Conservation (phyloP, 2,888 invertebrate genomes). For the Tipula unca region DNA sequence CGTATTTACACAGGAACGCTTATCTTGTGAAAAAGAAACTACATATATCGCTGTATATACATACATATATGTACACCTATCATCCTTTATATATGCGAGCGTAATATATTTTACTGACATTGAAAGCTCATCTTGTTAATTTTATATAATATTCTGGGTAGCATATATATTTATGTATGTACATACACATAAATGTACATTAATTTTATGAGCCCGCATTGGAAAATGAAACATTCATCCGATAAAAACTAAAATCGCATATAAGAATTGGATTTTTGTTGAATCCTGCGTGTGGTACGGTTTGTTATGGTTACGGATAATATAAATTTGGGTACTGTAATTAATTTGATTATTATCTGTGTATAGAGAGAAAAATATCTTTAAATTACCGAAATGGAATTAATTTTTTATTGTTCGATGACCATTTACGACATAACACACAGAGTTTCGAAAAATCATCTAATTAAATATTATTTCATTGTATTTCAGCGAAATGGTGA, state of each 20-base stretch:
- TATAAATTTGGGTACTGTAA: neutral
- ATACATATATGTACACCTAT: neutral
- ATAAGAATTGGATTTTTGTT: neutral
- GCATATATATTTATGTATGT: neutral
- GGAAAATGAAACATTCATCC: neutral
- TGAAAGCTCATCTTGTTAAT: neutral
- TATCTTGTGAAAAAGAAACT: neutral
- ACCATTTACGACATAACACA: too few relatives aligned
- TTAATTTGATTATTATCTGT: neutral
- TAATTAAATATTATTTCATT: too few relatives aligned
- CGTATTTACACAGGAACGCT: neutral
- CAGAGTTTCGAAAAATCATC: too few relatives aligned
- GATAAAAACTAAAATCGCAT: neutral
- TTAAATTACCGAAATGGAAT: too few relatives aligned
- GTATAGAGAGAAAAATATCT: too few relatives aligned
- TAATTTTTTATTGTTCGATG: too few relatives aligned
- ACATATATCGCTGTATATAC: neutral
- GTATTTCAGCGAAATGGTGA: too few relatives aligned
- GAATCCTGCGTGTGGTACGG: neutral
- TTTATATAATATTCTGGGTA: neutral
- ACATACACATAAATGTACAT: neutral
- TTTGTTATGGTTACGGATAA: neutral
- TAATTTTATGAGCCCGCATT: neutral
- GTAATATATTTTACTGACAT: neutral
- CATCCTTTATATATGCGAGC: neutral